Evolutionary conservation across 2,888 invertebrate species (phyloP).

Genomic region (Dione vanillae): DNA sequence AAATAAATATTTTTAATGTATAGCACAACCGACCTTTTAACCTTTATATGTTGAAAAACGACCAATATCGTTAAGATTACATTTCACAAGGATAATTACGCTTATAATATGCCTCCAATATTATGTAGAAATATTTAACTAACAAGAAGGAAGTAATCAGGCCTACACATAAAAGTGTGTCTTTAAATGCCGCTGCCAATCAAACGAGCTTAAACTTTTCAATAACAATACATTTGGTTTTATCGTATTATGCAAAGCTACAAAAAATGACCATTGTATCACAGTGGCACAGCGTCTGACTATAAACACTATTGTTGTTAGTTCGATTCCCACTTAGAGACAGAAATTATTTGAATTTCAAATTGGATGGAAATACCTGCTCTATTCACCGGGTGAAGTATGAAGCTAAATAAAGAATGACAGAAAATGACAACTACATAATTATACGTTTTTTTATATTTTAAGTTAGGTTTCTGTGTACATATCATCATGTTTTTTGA

Average conservation of each 20-base stretch:
- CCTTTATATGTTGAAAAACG: slow-evolving; percentile 2
- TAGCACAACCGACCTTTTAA: not conserved
- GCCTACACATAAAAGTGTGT: slow-evolving; percentile 28
- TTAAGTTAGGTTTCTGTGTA: too few relatives aligned
- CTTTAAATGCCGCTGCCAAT: slow-evolving; percentile 44
- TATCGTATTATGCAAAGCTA: not conserved
- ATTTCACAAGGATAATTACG: slow-evolving; percentile 22
- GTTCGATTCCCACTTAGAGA: too few relatives aligned
- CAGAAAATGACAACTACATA: too few relatives aligned
- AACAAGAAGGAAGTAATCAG: slow-evolving; percentile 29
- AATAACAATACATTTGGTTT: slow-evolving; percentile 27
- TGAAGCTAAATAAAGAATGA: too few relatives aligned
- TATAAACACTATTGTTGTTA: too few relatives aligned
- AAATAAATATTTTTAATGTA: not conserved
- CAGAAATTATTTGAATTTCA: too few relatives aligned
- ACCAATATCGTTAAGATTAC: not conserved
- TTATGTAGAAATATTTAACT: slow-evolving; percentile 6
- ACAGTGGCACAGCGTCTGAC: too few relatives aligned
- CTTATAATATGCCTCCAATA: not conserved
- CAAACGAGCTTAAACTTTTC: slow-evolving; percentile 32
- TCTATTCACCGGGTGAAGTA: too few relatives aligned
- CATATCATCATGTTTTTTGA: too few relatives aligned
- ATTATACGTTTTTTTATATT: too few relatives aligned
- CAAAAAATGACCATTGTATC: not conserved
- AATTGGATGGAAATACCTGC: too few relatives aligned